phyloP scores from a whole-genome alignment of 1,140 invertebrate genomes.

The Hydropsyche tenuis region DNA sequence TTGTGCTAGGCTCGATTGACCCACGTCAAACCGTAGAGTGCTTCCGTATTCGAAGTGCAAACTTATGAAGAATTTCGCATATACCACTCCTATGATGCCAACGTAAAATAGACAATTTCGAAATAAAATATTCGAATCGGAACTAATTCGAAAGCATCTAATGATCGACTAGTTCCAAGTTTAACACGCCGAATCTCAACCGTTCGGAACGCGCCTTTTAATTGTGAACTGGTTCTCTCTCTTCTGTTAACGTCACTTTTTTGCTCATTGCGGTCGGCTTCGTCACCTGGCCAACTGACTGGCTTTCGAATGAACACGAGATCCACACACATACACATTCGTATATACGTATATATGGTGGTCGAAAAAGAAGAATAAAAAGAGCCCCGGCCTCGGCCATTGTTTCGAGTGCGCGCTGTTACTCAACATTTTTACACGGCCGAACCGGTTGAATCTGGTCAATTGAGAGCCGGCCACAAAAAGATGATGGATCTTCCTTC shows the following conservation, averaged over 20 bases:
- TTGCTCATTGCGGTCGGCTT: slow-evolving; percentile 13
- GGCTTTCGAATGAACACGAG: neutral
- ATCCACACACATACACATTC: too few relatives aligned
- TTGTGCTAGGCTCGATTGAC: too few relatives aligned
- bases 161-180: too few relatives aligned
- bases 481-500: neutral
- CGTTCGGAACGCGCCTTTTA: neutral
- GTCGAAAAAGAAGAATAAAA: too few relatives aligned
- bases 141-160: too few relatives aligned
- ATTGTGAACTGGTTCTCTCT: slow-evolving; percentile 27
- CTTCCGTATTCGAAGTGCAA: neutral
- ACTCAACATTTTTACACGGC: slow-evolving; percentile 17
- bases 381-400: slow-evolving; percentile 12
- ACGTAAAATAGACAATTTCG: too few relatives aligned
- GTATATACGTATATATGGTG: too few relatives aligned
- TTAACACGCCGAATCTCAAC: neutral
- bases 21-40: too few relatives aligned
- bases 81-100: too few relatives aligned
- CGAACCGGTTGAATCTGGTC: slow-evolving; percentile 8
- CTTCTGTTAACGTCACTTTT: slow-evolving; percentile 24
- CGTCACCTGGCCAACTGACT: slow-evolving; percentile 20
- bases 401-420: slow-evolving; percentile 18
- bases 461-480: neutral
- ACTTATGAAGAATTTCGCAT: slow-evolving; percentile 1
- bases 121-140: too few relatives aligned